Evolutionary conservation across 2,113 vertebrate genomes (phyloP).

Genomic region (Sebastes fasciatus): DNA sequence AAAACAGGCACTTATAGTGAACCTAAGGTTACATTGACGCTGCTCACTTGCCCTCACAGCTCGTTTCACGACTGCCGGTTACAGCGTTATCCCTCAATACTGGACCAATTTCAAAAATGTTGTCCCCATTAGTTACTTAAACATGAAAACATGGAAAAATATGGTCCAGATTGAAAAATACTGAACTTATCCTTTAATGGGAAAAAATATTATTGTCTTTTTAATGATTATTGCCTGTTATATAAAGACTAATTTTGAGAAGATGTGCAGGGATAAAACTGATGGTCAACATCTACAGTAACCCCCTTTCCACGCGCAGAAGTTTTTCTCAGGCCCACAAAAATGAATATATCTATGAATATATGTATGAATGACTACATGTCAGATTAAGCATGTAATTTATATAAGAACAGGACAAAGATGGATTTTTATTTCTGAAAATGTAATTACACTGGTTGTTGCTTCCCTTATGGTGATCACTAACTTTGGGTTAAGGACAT

Average conservation of each 20-base stretch:
- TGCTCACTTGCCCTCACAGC: too few species aligned
- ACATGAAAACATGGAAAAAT: too few species aligned
- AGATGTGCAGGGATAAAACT: neutral
- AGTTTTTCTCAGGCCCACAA: neutral
- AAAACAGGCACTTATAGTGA: too few species aligned
- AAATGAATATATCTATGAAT: neutral
- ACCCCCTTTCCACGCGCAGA: neutral
- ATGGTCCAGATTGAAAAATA: too few species aligned
- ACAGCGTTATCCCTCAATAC: too few species aligned
- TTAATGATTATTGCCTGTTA: neutral
- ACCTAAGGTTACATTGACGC: too few species aligned
- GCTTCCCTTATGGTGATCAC: neutral
- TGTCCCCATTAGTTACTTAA: too few species aligned
- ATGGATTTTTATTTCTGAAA: neutral
- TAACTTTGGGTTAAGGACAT: neutral
- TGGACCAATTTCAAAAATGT: too few species aligned
- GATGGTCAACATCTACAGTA: neutral
- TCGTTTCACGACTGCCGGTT: too few species aligned
- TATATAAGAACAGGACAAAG: neutral
- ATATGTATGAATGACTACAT: neutral
- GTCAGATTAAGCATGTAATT: neutral
- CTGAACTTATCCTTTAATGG: too few species aligned
- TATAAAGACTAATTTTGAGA: neutral
- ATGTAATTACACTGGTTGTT: neutral
- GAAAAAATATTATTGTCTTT: neutral